Evolutionary conservation across 1,140 invertebrate species (phyloP), one percentile per base, ranked within the genome.

Genomic region (Apocrypta bakeri): DNA sequence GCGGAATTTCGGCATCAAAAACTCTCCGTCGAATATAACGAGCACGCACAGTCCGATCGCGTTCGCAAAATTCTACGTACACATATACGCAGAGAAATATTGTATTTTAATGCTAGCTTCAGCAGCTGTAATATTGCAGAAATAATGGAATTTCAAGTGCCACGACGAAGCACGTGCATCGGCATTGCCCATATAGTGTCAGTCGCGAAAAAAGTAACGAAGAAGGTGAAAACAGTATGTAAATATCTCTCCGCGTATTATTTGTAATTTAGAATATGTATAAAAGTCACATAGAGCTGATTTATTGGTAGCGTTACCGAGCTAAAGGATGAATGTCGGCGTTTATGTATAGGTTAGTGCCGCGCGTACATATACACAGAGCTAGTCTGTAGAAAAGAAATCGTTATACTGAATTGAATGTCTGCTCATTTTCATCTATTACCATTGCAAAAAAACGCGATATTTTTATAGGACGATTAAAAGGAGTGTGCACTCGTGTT

Each of bases 271-370:
- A 12, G 40, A 64, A 76, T n/a, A 48, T 29, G 64, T n/a, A 56
- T 79, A 79, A 79, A 79, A 79, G 76, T 79, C 76, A 69, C 48
- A 17, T n/a, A 17, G 6, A 56, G 21, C 17, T 56, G 48, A 56
- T 56, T 56, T 56, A 56, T 56, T 7, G 48, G 48, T 56, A 6
- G 48, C 17, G 48, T 56, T 21, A 56, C 17, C 48, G 48, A 31
- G 37, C 33, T 79, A 37, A 79, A 79, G 76, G 66, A 79, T 79
- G 64, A 27, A 69, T 25, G 48, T 56, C 48, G 48, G 48, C 48
- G 48, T 17, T 1, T 12, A 42, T 42, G 12, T 42, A 42, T 37
- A 42, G 1, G 11, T 42, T n/a, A n/a, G 40, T 42, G 40, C 12
- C 12, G 11, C 12, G 11, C 12, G 11, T 42, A 7, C 1, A 12